phyloP scores from a whole-genome alignment of 2,113 vertebrate species.

The Channa argus region DNA sequence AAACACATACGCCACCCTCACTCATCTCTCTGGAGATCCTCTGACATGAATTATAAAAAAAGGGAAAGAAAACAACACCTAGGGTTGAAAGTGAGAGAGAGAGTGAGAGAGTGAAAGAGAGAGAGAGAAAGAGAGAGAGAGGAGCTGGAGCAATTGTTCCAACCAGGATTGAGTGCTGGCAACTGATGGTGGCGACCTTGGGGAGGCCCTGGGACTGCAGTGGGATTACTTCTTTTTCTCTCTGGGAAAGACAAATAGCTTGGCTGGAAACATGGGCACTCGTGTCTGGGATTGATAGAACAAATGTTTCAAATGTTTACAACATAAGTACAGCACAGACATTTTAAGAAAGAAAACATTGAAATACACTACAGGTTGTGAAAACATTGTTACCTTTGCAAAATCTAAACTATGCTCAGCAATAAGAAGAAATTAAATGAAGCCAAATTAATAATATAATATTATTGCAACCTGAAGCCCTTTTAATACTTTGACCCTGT shows the following conservation, averaged over 20 bases:
- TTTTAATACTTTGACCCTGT: not conserved
- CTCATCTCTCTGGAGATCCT: conserved; percentile 74
- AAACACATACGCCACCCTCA: conserved; percentile 45
- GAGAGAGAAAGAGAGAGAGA: too few relatives aligned
- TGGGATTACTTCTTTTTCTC: conserved; percentile 52
- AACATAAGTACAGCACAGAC: not conserved
- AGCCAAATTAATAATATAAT: too few relatives aligned
- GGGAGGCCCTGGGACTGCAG: conserved; percentile 29
- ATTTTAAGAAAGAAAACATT: too few relatives aligned
- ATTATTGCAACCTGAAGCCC: too few relatives aligned
- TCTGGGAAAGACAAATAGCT: conserved; percentile 47
- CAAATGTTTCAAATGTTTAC: not conserved
- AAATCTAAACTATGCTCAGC: too few relatives aligned
- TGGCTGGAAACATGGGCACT: conserved; percentile 12
- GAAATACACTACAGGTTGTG: too few relatives aligned
- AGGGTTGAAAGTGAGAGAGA: conserved; percentile 45
- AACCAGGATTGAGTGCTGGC: conserved; percentile 61
- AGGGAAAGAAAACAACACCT: conserved; percentile 66
- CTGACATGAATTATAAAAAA: conserved; percentile 81
- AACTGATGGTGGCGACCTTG: conserved; percentile 54
- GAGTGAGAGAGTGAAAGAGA: too few relatives aligned
- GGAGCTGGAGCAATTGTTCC: conserved; percentile 60
- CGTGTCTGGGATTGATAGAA: not conserved
- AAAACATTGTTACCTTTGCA: too few relatives aligned
- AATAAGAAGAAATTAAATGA: too few relatives aligned